A percentile compares a stretch with the other conserved stretches of the same genome.
phyloP scores from a whole-genome alignment of 1,140 invertebrate genomes.

The Gryon sp. region DNA sequence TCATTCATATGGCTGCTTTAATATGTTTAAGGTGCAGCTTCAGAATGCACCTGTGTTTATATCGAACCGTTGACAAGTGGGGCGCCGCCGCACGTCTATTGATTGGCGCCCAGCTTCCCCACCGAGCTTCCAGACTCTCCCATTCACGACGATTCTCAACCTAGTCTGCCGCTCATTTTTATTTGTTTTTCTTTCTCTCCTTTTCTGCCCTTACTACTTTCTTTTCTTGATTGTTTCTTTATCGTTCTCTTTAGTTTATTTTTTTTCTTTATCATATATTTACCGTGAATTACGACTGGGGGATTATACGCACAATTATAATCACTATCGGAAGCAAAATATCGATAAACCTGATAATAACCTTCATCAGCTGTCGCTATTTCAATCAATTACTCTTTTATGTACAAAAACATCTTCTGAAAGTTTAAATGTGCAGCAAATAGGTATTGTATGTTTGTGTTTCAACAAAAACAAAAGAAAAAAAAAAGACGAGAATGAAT shows the following conservation, averaged over 20 bases:
- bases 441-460: too few relatives aligned
- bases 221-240: conserved; percentile 54
- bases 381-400: too few relatives aligned
- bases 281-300: too few relatives aligned
- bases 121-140: conserved; percentile 49
- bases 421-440: too few relatives aligned
- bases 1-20: conserved; percentile 24
- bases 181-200: conserved; percentile 46
- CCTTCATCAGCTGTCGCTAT: too few relatives aligned
- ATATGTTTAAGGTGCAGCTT: conserved; percentile 41
- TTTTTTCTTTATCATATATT: conserved; percentile 13
- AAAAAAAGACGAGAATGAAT: too few relatives aligned
- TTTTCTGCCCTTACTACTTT: conserved; percentile 14
- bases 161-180: conserved; percentile 33
- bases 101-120: conserved; percentile 68
- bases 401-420: too few relatives aligned
- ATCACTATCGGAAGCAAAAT: too few relatives aligned
- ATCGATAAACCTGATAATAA: too few relatives aligned
- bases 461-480: too few relatives aligned
- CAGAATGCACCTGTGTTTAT: conserved; percentile 62
- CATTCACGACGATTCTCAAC: conserved; percentile 47
- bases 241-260: conserved; percentile 43
- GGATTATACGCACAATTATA: too few relatives aligned
- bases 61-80: conserved; percentile 70
- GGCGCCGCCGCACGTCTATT: conserved; percentile 72